Evolutionary conservation across 2,113 vertebrate species (phyloP).

Genomic region (Pipra filicauda): DNA sequence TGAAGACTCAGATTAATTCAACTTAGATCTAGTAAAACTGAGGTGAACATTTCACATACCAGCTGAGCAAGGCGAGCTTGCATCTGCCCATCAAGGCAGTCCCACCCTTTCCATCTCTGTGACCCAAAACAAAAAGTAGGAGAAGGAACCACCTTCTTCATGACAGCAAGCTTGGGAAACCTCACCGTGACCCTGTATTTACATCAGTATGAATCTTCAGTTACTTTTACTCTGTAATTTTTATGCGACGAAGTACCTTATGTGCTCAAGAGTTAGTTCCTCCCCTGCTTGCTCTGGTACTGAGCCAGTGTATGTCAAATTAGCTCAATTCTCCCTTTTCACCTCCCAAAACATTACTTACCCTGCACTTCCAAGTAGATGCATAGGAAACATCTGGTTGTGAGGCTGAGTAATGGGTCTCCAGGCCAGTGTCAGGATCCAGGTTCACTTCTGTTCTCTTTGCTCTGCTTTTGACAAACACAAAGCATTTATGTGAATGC

Average conservation of each 20-base stretch:
- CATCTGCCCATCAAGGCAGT: neutral
- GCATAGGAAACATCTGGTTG: neutral
- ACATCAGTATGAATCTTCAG: neutral
- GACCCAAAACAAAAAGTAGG: neutral
- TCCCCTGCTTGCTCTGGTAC: neutral
- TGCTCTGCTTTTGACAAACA: conserved; percentile 63
- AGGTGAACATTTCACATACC: neutral
- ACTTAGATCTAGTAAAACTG: neutral
- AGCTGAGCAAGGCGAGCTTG: neutral
- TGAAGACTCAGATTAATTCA: neutral
- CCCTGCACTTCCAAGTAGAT: conserved; percentile 17
- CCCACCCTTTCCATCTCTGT: neutral
- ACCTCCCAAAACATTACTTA: conserved; percentile 17
- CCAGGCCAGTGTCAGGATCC: conserved; percentile 19
- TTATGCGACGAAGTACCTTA: neutral
- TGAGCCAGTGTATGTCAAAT: neutral
- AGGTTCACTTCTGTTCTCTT: conserved; percentile 66
- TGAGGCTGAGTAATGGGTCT: conserved; percentile 5
- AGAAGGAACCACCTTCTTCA: neutral
- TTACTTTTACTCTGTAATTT: neutral
- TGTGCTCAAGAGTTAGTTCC: neutral
- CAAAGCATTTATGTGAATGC: neutral
- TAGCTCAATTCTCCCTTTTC: neutral
- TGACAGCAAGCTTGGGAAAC: neutral
- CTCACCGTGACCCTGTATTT: neutral